Conservation (phyloP, 2,113 vertebrate genomes). For the Proteles cristata region DNA sequence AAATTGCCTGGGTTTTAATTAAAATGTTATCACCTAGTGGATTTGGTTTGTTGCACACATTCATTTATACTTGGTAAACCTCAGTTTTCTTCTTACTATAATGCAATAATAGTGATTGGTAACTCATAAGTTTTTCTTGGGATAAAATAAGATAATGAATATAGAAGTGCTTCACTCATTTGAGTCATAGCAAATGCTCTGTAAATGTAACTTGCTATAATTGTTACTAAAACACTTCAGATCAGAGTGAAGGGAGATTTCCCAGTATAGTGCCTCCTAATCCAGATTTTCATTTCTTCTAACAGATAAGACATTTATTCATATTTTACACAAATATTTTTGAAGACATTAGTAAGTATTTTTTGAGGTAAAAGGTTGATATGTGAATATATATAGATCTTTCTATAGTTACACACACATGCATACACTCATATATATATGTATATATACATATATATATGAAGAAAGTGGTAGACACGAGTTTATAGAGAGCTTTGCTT, state of each 20-base stretch:
- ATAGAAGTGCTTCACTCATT: neutral
- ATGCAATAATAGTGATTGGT: slow-evolving; percentile 17
- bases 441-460: no score
- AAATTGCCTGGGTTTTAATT: neutral
- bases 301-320: neutral
- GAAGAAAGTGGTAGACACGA: neutral
- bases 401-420: no score
- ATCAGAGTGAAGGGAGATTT: neutral
- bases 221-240: neutral
- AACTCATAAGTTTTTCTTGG: neutral
- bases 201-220: neutral
- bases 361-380: neutral
- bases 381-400: no score
- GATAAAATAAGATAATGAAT: slow-evolving; percentile 34
- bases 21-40: neutral
- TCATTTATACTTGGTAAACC: neutral
- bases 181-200: neutral
- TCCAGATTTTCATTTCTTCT: neutral
- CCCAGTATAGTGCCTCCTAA: neutral
- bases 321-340: slow-evolving; percentile 20
- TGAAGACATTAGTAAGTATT: neutral
- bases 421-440: no score
- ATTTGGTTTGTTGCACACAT: neutral
- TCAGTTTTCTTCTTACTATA: neutral
- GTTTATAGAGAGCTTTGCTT: slow-evolving; percentile 26